phyloP scores from a whole-genome alignment of 2,113 vertebrate species.

The Eupsittula cactorum region DNA sequence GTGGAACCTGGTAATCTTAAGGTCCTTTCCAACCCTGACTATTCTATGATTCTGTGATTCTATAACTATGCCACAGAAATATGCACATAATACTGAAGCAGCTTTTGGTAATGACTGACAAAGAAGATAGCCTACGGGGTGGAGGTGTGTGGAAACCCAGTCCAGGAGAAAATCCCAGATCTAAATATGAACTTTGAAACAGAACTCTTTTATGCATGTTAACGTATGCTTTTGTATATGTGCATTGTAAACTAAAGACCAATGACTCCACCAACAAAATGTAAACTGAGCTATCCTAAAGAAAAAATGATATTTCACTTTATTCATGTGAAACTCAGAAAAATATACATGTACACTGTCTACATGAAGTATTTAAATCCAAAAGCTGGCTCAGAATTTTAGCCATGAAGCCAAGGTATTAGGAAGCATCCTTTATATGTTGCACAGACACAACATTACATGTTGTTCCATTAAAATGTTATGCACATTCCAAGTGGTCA shows the following conservation, averaged over 20 bases:
- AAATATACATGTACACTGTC: not conserved
- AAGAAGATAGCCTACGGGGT: not conserved
- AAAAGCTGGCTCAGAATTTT: not conserved
- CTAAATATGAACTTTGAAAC: not conserved
- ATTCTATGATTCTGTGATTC: no score
- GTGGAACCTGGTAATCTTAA: no score
- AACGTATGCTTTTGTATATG: not conserved
- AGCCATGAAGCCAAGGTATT: not conserved
- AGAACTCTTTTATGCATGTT: not conserved
- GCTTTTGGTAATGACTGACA: not conserved
- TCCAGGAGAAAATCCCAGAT: not conserved
- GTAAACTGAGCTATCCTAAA: not conserved
- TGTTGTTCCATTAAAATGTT: slow-evolving; percentile 29
- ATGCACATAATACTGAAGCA: not conserved
- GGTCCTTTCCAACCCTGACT: no score
- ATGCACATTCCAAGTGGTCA: not conserved
- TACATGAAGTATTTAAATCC: not conserved
- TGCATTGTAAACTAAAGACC: not conserved
- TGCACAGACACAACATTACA: slow-evolving; percentile 1
- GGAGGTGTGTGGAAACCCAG: not conserved
- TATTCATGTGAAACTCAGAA: not conserved
- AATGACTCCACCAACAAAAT: not conserved
- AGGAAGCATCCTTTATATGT: not conserved
- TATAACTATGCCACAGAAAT: not conserved
- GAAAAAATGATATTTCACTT: not conserved